A percentile compares a stretch with the other conserved stretches of the same genome.
These are phyloP conservation scores for Scelioninae gen. 1 DNA, from an alignment of 2,888 invertebrate species.

Conservation along the genomic window DNA sequence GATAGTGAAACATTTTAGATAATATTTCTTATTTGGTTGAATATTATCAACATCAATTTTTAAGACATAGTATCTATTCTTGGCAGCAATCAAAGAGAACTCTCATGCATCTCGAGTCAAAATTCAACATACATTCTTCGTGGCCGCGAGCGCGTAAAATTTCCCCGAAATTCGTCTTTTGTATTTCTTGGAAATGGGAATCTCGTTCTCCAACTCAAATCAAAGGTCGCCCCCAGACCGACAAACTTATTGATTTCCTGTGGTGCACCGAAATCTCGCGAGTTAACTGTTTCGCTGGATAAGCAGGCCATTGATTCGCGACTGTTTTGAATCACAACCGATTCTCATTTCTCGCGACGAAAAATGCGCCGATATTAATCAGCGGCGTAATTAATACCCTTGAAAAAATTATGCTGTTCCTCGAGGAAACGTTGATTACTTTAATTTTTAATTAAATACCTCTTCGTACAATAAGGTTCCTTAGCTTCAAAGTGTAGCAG, in stretches of 20 bases:
- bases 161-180: not conserved
- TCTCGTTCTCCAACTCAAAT: too few relatives aligned
- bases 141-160: too few relatives aligned
- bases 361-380: conserved; percentile 16
- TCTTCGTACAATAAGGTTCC: conserved; percentile 48
- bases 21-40: too few relatives aligned
- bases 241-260: not conserved
- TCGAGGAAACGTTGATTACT: conserved; percentile 37
- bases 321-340: not conserved
- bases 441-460: conserved; percentile 58
- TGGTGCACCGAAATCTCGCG: not conserved
- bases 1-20: too few relatives aligned
- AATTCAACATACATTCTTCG: not conserved
- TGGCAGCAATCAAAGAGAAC: too few relatives aligned
- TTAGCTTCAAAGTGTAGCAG: conserved; percentile 40
- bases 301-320: not conserved
- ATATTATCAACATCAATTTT: too few relatives aligned
- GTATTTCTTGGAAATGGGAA: not conserved
- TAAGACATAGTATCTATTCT: too few relatives aligned
- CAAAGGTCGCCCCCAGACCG: too few relatives aligned
- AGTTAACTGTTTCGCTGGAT: not conserved
- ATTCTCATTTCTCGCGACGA: not conserved
- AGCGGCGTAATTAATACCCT: conserved; percentile 25
- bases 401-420: not conserved
- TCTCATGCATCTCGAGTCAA: too few relatives aligned